Conservation (phyloP, 2,888 invertebrate genomes). For the Rapana venosa region DNA sequence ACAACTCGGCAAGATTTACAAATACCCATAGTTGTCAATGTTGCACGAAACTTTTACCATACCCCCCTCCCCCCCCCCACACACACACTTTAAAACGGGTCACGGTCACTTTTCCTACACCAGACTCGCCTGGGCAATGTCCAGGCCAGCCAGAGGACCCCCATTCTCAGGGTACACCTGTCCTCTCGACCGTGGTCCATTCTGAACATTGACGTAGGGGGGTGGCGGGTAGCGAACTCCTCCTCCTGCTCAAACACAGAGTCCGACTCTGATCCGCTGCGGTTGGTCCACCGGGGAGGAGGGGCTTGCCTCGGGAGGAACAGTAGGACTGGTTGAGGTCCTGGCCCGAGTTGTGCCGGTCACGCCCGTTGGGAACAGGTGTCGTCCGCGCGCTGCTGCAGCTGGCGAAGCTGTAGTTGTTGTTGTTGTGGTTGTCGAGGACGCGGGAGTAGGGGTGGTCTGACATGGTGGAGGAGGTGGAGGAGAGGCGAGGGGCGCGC, state of each 20-base stretch:
- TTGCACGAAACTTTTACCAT: not conserved
- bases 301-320: slow-evolving; percentile 24
- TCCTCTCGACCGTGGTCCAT: slow-evolving; percentile 52
- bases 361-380: not conserved
- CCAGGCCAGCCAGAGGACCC: slow-evolving; percentile 59
- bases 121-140: slow-evolving; percentile 65
- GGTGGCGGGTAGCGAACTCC: slow-evolving; percentile 32
- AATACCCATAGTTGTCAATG: no score
- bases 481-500: slow-evolving; percentile 39
- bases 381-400: slow-evolving; percentile 22
- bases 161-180: slow-evolving; percentile 65
- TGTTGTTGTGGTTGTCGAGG: slow-evolving; percentile 43
- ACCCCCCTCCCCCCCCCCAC: not conserved
- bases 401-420: slow-evolving; percentile 42
- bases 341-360: slow-evolving; percentile 19
- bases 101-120: slow-evolving; percentile 48
- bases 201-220: slow-evolving; percentile 43
- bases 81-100: not conserved
- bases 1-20: no score
- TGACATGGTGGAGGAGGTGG: slow-evolving; percentile 44
- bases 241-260: slow-evolving; percentile 42
- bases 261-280: slow-evolving; percentile 38
- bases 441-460: slow-evolving; percentile 51
- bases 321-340: slow-evolving; percentile 29
- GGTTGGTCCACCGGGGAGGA: slow-evolving; percentile 18